A percentile compares a stretch with the other conserved stretches of the same genome.
Conservation (phyloP, 2,888 invertebrate species). For the Oegoconia quadripuncta region DNA sequence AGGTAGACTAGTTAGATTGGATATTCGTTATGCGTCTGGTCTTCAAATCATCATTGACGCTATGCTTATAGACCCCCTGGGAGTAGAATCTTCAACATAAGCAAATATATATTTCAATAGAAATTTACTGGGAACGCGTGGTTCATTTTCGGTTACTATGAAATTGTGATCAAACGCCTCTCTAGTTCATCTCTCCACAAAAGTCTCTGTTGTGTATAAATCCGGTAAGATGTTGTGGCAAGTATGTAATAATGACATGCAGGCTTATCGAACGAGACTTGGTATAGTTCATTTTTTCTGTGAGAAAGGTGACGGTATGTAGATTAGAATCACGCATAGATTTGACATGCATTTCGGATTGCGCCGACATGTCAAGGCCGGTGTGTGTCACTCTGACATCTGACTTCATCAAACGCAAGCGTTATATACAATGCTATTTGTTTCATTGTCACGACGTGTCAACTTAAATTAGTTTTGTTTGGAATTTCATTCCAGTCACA, state of each 20-base stretch:
- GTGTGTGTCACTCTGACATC: constrained; percentile 35
- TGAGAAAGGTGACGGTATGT: constrained; percentile 73
- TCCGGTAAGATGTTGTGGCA: too few species aligned
- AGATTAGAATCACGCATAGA: constrained; percentile 62
- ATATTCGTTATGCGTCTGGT: too few species aligned
- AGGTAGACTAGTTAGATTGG: too few species aligned
- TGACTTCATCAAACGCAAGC: constrained; percentile 48
- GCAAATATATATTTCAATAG: too few species aligned
- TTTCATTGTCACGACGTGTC: constrained; percentile 30
- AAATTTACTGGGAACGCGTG: too few species aligned
- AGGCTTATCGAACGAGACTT: neutral
- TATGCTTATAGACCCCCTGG: too few species aligned
- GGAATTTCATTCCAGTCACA: constrained; percentile 56
- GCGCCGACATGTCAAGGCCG: constrained; percentile 61
- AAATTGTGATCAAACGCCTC: too few species aligned
- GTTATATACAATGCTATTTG: constrained; percentile 41
- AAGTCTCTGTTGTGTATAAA: too few species aligned
- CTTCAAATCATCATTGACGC: too few species aligned
- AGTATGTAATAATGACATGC: constrained; percentile 15
- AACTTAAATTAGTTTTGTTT: constrained; percentile 43
- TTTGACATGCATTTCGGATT: constrained; percentile 55
- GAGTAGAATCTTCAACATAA: too few species aligned
- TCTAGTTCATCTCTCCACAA: too few species aligned
- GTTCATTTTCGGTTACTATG: too few species aligned
- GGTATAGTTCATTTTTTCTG: neutral